Conservation (phyloP, 2,113 vertebrate species). For the Cairina moschata region DNA sequence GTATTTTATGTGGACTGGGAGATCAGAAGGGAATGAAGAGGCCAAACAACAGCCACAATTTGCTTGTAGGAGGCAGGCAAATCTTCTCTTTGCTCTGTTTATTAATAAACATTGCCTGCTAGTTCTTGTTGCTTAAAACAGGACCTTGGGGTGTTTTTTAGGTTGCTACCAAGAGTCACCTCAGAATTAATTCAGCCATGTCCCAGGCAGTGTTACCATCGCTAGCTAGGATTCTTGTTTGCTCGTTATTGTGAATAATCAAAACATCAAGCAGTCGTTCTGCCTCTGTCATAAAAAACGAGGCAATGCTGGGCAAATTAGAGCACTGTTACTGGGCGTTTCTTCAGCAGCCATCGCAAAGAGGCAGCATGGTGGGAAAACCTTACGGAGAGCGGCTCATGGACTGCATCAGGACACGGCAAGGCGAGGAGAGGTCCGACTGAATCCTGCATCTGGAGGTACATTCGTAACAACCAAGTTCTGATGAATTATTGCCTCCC, state of each 20-base stretch:
- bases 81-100: not conserved
- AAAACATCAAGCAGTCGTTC: not conserved
- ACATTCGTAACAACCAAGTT: not conserved
- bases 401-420: not conserved
- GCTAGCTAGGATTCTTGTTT: not conserved
- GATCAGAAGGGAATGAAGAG: not conserved
- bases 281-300: not conserved
- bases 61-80: not conserved
- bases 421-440: not conserved
- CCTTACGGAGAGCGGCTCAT: not conserved
- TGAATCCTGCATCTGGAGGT: accelerated
- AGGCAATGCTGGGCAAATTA: not conserved
- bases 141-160: not conserved
- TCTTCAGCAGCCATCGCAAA: not conserved
- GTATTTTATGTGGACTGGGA: not conserved
- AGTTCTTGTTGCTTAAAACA: not conserved
- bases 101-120: not conserved
- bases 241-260: not conserved
- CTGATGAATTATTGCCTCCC: accelerated
- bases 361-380: not conserved
- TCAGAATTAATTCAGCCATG: not conserved
- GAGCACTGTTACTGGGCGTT: not conserved
- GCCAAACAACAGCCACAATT: not conserved
- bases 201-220: not conserved
- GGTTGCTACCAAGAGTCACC: not conserved